Conservation (phyloP, 2,797 vertebrate species). For the Xenops minutus region DNA sequence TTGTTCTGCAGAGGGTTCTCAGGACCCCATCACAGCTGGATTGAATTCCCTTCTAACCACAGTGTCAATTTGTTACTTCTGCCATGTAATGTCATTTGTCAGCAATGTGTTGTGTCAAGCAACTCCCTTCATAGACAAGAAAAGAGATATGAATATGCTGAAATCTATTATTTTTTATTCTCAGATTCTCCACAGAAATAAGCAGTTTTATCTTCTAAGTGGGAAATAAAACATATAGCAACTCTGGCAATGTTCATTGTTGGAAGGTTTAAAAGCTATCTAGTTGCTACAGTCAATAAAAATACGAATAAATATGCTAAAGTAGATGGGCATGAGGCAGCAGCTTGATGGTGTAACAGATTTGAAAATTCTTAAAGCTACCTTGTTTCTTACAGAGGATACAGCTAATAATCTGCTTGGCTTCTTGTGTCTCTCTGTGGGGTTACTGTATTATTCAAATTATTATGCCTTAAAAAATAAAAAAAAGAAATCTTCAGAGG, state of each 20-base stretch:
- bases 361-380: background rate
- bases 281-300: background rate
- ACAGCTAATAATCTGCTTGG: background rate
- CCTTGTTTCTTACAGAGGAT: background rate
- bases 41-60: background rate
- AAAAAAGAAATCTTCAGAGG: background rate
- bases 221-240: background rate
- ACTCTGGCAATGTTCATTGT: background rate
- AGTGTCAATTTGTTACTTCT: background rate
- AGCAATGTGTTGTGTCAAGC: background rate
- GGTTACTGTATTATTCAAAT: background rate
- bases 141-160: background rate
- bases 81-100: background rate
- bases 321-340: background rate
- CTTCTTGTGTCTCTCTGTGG: background rate
- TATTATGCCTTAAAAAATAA: background rate
- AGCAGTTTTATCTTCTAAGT: background rate
- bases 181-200: background rate
- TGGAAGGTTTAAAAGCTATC: background rate
- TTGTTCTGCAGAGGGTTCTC: background rate
- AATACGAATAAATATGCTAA: background rate
- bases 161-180: background rate
- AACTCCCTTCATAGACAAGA: background rate
- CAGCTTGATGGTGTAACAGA: background rate
- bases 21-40: fast-evolving